Evolutionary conservation across 2,888 invertebrate species (phyloP), one percentile per base, ranked within the genome.

Genomic region (Leucophenga maculata): DNA sequence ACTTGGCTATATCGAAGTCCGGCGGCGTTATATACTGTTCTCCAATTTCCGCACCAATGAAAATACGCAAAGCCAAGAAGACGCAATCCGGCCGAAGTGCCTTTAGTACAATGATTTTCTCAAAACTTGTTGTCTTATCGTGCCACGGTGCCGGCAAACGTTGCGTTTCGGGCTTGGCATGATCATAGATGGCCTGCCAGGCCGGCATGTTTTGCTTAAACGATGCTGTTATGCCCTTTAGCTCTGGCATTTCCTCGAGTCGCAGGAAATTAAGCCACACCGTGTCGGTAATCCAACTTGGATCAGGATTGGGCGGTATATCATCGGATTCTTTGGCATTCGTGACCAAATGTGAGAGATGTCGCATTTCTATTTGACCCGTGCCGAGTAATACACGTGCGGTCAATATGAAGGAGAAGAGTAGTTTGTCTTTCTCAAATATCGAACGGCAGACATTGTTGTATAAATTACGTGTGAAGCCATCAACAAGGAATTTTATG

Each of bases 401-500:
- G 74, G 93, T 93, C 32, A 95, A 85, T 26, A 94, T 90, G 82
- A 95, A 93, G 8, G 94, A 95, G 87, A 96, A 97, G 74, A 96
- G 90, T 14, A 97, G 89, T 89, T 97, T 97, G 89, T 97, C 95
- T 72, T 93, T 93, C 85, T 97, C 97, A 84, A 97, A 97, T 67
- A 97, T 91, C 75, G 96, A 96, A 64, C 97, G 92, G 82, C 97
- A 96, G 9, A 97, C 95, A 86, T 96, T 97, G 77, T 91, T 91
- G 87, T 95, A 97, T 1, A 97, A 90, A 73, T 93, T 92, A 85
- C 93, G 94, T 6, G 95, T 96, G 87, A 97, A 94, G 80, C 94
- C 92, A 22, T 94, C 93, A 65, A 94, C 94, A 69, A 97, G 91
- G 69, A 92, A 93, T n/a, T 91, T 90, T 3, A 96, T 92, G n/a